Base-by-base conservation (phyloP, 2,888 invertebrate genomes). In the Candidula unifasciata region DNA sequence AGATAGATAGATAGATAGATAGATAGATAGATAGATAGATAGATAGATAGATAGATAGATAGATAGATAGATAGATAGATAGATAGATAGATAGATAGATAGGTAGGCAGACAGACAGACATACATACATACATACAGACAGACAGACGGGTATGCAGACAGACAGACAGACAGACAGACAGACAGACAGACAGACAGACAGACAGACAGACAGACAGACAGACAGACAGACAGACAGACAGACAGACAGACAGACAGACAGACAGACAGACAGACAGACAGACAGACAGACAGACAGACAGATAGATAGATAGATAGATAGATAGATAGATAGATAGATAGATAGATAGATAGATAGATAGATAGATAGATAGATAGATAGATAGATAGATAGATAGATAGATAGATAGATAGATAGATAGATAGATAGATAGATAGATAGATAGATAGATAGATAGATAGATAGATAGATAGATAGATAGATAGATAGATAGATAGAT, bases 231-330 rank as follows among this genome's bases (percentile, higher is more conserved):
- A 71, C 24, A 71, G 71, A 81, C 33, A 54, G 16, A 54, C 52
- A 54, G 16, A 64, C 21, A 79, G 64, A 80, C 30, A 80, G 44
- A 68, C 30, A 66, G 66, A 68, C 44, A 80, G 44, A 68, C 52
- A 80, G 68, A 68, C 68, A 80, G 68, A 68, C 80, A 80, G 52
- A 68, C 80, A 80, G 73, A 35, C 73, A 73, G 73, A 73, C 37
- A 73, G 37, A 73, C 73, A 73, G 73, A 73, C 21, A 73, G 73
- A 73, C 21, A 73, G 37, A 73, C 21, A 73, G 73, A 73, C 37
- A 35, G 73, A 73, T 5, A 73, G 37, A 73, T 3, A 35, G 37
- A 73, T 8, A 73, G 73, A 73, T 5, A 37, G 73, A 73, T 21
- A 73, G 73, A 73, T 3, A 73, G 37, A 73, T 3, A 73, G 73